phyloP scores from a whole-genome alignment of 2,888 invertebrate genomes.

The Napeogenes inachia region DNA sequence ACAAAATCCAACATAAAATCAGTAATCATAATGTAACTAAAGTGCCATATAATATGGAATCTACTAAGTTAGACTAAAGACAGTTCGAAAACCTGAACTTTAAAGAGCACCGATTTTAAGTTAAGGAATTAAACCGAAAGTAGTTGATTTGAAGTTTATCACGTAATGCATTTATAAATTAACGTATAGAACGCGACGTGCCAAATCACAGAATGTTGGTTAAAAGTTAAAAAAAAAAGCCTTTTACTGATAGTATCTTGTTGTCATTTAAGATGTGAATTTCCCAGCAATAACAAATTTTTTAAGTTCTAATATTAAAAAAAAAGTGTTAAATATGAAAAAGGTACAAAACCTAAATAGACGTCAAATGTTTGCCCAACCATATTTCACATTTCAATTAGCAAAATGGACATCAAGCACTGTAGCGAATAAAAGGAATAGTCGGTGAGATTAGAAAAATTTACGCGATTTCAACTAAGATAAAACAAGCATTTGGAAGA shows the following conservation, averaged over 20 bases:
- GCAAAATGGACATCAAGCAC: constrained; percentile 24
- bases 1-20: too few species aligned
- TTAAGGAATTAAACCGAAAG: constrained; percentile 3
- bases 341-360: background rate
- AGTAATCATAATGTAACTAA: too few species aligned
- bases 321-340: background rate
- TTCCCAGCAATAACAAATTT: too few species aligned
- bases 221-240: background rate
- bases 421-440: constrained; percentile 36
- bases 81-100: background rate
- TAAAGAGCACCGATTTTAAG: background rate
- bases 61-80: background rate
- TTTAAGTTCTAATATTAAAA: too few species aligned
- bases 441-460: constrained; percentile 59
- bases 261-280: background rate
- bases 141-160: constrained; percentile 5
- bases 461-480: constrained; percentile 53
- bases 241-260: background rate
- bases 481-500: constrained; percentile 45
- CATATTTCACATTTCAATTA: constrained; percentile 28
- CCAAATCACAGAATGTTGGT: background rate
- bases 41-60: too few species aligned
- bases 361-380: background rate
- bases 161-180: background rate
- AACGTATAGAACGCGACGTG: constrained; percentile 3